phyloP scores from a whole-genome alignment of 2,888 invertebrate species.

The Phengaris arion region DNA sequence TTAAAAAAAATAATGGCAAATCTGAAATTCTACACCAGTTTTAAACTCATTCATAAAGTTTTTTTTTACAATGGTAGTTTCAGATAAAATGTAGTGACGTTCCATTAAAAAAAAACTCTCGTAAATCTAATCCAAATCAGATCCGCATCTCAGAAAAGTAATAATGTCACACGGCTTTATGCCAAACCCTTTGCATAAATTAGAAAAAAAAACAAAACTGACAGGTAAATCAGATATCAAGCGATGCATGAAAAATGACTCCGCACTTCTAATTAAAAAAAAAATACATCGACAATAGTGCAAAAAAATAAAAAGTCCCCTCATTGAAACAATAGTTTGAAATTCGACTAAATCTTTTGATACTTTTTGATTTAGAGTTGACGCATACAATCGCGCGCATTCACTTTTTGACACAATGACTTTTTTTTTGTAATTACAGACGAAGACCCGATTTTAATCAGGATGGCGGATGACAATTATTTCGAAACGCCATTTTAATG shows the following conservation, averaged over 20 bases:
- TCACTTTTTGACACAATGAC: conserved; percentile 49
- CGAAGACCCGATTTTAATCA: conserved; percentile 55
- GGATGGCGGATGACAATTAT: conserved; percentile 42
- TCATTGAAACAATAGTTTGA: conserved; percentile 67
- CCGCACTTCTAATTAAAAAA: conserved; percentile 71
- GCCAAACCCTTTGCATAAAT: conserved; percentile 42
- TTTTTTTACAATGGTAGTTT: neutral
- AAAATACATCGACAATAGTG: conserved; percentile 66
- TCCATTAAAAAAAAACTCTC: conserved; percentile 14
- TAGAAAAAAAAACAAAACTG: conserved; percentile 52
- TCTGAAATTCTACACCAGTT: neutral
- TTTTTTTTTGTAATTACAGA: conserved; percentile 43
- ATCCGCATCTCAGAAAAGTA: conserved; percentile 26
- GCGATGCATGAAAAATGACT: conserved; percentile 80
- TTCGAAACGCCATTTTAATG: conserved; percentile 31
- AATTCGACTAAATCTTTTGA: conserved; percentile 71
- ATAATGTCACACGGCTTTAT: conserved; percentile 33
- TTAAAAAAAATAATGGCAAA: neutral
- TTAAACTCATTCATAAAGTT: neutral
- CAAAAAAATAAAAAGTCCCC: conserved; percentile 65
- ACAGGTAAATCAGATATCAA: conserved; percentile 75
- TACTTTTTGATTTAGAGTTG: conserved; percentile 68
- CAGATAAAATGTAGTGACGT: neutral
- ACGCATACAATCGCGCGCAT: conserved; percentile 53
- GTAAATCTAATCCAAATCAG: conserved; percentile 26